These are phyloP conservation scores for Limosa lapponica DNA, from an alignment of 2,797 vertebrate species.

Conservation along the genomic window DNA sequence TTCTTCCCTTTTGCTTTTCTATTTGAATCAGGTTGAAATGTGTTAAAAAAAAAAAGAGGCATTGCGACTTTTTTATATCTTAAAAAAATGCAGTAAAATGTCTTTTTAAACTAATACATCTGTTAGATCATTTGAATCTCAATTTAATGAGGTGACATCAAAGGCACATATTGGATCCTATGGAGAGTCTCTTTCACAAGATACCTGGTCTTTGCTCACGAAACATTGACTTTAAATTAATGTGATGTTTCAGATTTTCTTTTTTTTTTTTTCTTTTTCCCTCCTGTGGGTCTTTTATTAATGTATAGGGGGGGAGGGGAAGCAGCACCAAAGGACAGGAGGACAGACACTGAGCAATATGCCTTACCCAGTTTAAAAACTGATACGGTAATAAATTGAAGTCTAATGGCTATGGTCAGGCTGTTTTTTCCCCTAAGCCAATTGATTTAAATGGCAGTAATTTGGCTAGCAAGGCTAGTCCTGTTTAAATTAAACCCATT, in stretches of 20 bases:
- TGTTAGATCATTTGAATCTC: slow-evolving; percentile 84
- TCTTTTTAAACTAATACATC: slow-evolving; percentile 84
- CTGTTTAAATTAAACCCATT: slow-evolving; percentile 86
- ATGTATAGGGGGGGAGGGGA: not conserved
- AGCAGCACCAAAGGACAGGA: slow-evolving; percentile 68
- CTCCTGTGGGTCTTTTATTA: slow-evolving; percentile 69
- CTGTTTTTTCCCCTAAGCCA: slow-evolving; percentile 81
- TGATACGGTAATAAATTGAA: slow-evolving; percentile 84
- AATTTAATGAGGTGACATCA: slow-evolving; percentile 85
- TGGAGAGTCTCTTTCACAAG: slow-evolving; percentile 65
- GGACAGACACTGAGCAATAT: slow-evolving; percentile 75
- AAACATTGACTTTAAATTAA: slow-evolving; percentile 80
- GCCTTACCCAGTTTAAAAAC: slow-evolving; percentile 77
- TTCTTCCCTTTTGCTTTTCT: slow-evolving; percentile 80
- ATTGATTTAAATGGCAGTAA: slow-evolving; percentile 88
- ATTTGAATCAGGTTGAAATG: slow-evolving; percentile 83
- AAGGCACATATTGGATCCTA: slow-evolving; percentile 69
- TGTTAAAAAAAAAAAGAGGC: slow-evolving; percentile 59
- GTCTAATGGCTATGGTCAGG: slow-evolving; percentile 81
- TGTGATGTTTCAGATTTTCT: slow-evolving; percentile 62
- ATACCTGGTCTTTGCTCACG: slow-evolving; percentile 74
- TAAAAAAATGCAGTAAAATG: slow-evolving; percentile 77
- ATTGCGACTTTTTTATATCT: slow-evolving; percentile 70
- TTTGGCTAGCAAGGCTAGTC: slow-evolving; percentile 82
- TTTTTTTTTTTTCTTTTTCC: not conserved